A percentile compares a stretch with the other conserved stretches of the same genome.
Evolutionary conservation across 2,113 vertebrate species (phyloP).

Genomic region (Podarcis cretensis): DNA sequence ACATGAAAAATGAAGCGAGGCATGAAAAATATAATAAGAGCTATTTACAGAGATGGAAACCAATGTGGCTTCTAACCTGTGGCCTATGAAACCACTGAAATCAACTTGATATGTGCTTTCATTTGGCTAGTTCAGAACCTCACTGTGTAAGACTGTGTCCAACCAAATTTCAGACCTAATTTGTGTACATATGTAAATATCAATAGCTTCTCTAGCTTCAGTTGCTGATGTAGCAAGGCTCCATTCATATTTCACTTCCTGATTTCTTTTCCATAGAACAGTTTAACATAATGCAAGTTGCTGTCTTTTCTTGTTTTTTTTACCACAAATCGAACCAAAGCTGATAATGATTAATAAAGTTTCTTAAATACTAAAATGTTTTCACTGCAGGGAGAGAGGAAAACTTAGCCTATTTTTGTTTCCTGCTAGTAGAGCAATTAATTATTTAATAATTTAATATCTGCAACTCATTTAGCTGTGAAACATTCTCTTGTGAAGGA

Average conservation of each 20-base stretch:
- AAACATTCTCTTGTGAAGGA: background rate
- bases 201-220: background rate
- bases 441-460: slow-evolving; percentile 11
- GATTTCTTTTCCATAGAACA: background rate
- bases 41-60: background rate
- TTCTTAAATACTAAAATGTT: background rate
- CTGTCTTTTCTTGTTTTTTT: background rate
- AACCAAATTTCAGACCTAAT: background rate
- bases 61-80: fast-evolving
- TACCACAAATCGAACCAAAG: background rate
- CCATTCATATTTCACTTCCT: background rate
- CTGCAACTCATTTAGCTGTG: background rate
- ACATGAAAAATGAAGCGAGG: background rate
- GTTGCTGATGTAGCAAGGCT: background rate
- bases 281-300: background rate
- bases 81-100: background rate
- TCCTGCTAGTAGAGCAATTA: slow-evolving; percentile 14
- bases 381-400: background rate
- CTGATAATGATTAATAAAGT: background rate
- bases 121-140: background rate
- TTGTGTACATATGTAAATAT: background rate
- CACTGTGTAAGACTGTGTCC: background rate
- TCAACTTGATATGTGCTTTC: background rate
- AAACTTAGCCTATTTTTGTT: background rate
- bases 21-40: background rate